Evolutionary conservation across 2,113 vertebrate genomes (phyloP).

Genomic region (human): GRCh38 chr12:79263001-79263500

Average conservation of each 20-base stretch:
- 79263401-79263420: neutral
- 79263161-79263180: neutral
- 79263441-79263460: constrained; percentile 30
- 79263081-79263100: constrained; percentile 1
- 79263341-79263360: neutral
- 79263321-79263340: constrained; percentile 43
- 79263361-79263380: neutral
- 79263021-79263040: neutral
- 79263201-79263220: neutral
- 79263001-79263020: neutral
- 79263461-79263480: neutral
- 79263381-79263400: neutral
- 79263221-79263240: neutral
- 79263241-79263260: neutral
- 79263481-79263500: constrained; percentile 10
- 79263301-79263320: neutral
- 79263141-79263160: neutral
- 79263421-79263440: constrained; percentile 28
- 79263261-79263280: neutral
- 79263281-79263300: neutral
- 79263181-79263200: neutral
- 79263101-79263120: neutral
- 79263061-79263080: neutral
- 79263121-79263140: neutral
- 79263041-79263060: neutral